A percentile compares a stretch with the other conserved stretches of the same genome.
These are phyloP conservation scores for Panthera leo DNA, from an alignment of 2,113 vertebrate genomes.

Conservation along the genomic window DNA sequence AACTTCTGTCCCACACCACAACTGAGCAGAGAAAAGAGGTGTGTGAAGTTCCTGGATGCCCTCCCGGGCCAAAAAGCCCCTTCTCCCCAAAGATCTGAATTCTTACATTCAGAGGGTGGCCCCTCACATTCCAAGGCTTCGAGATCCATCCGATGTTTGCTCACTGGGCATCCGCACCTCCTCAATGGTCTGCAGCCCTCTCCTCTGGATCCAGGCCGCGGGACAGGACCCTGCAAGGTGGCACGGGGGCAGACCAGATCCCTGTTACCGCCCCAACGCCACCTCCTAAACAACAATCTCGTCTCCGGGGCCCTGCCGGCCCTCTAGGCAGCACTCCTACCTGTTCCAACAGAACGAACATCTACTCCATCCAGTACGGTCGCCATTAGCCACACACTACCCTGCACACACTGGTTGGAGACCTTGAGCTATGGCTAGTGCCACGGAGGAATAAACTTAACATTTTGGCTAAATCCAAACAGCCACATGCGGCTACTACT, in stretches of 20 bases:
- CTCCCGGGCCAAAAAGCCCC: neutral
- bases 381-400: accelerated
- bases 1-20: accelerated
- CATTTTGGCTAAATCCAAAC: neutral
- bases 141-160: no score
- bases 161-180: neutral
- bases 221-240: neutral
- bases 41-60: neutral
- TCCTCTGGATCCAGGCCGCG: neutral
- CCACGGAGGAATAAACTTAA: neutral
- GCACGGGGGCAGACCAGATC: neutral
- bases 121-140: no score
- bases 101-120: neutral
- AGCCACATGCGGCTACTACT: neutral
- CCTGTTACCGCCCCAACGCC: accelerated
- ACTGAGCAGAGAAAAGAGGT: accelerated
- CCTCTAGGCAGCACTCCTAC: neutral
- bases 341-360: neutral
- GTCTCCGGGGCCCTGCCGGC: neutral
- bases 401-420: no score
- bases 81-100: neutral
- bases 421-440: accelerated
- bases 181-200: neutral
- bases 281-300: neutral
- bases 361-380: neutral